Evolutionary conservation across 2,797 vertebrate species (phyloP), one percentile per base, ranked within the genome.

Genomic region (Takifugu ocellatus): DNA sequence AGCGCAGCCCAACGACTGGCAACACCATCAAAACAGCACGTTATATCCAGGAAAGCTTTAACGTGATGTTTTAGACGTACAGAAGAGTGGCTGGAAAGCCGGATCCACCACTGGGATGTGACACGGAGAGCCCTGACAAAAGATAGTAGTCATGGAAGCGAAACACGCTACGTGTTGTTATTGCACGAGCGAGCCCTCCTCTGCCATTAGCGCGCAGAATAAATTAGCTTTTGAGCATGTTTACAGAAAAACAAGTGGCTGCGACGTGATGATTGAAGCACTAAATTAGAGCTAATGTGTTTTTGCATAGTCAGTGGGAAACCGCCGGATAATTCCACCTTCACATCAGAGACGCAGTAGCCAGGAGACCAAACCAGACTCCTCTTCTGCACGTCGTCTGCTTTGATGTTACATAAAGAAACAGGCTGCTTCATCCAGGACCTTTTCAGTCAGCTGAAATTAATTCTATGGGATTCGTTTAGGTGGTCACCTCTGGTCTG

Each of bases 121-220:
- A 68, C 56, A 44, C 12, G 3, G 51, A 66, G 31, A 71, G 52
- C 29, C 45, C 42, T 39, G 55, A 72, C 66, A 51, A 62, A 68
- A 64, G 62, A 63, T 65, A 57, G 79, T 77, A 61, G 71, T 74
- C 75, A 78, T 72, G 59, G 55, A 57, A 65, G 79, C 77, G 46
- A 78, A 73, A 64, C 47, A 39, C 70, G 59, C 54, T 43, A 60
- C 21, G 51, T 57, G 31, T 56, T 69, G 67, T 67, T 64, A 63
- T 83, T 66, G 60, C 60, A 56, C 63, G 55, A 46, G 26, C 68
- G 78, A 79, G 60, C 83, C 73, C 81, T 68, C 17, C 16, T 58
- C 61, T 24, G 59, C 58, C 58, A 39, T 63, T 49, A 59, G 59
- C 49, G 50, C 33, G 62, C 56, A 59, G 59, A 63, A 56, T 68